phyloP scores from a whole-genome alignment of 2,888 invertebrate species.

The Eristalis arbustorum region DNA sequence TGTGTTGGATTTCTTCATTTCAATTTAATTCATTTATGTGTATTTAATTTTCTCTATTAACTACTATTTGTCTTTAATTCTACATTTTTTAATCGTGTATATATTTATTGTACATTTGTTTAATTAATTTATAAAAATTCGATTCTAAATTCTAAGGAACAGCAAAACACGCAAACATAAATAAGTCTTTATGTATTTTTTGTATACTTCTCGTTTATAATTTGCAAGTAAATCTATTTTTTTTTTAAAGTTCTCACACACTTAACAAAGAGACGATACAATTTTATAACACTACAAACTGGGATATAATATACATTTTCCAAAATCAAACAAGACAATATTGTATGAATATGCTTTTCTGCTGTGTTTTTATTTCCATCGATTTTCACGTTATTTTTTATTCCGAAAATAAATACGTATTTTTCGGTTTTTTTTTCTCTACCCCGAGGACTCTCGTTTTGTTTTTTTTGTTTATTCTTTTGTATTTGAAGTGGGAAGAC shows the following conservation, averaged over 20 bases:
- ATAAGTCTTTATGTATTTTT: conserved; percentile 49
- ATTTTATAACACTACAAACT: conserved; percentile 65
- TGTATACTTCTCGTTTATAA: conserved; percentile 27
- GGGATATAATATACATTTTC: conserved; percentile 70
- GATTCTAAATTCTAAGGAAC: conserved; percentile 59
- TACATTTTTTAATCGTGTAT: conserved; percentile 21
- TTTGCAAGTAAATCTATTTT: conserved; percentile 45
- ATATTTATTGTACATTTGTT: conserved; percentile 25
- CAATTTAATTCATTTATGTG: conserved; percentile 8
- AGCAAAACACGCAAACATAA: conserved; percentile 69
- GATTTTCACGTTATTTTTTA: conserved; percentile 5
- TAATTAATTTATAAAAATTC: conserved; percentile 26
- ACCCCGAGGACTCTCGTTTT: conserved; percentile 33
- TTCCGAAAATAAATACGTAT: neutral
- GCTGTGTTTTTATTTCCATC: conserved; percentile 7
- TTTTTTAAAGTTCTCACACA: neutral
- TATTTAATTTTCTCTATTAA: conserved; percentile 17
- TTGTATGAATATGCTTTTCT: conserved; percentile 31
- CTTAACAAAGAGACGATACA: conserved; percentile 22
- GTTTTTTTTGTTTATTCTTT: conserved; percentile 1
- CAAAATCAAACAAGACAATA: conserved; percentile 36
- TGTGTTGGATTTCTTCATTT: conserved; percentile 42
- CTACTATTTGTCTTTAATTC: conserved; percentile 37
- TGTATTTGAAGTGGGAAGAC: neutral
- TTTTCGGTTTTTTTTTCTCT: conserved; percentile 8